Evolutionary conservation across 2,888 invertebrate species (phyloP).

Genomic region (Hermaeophaga mercurialis): DNA sequence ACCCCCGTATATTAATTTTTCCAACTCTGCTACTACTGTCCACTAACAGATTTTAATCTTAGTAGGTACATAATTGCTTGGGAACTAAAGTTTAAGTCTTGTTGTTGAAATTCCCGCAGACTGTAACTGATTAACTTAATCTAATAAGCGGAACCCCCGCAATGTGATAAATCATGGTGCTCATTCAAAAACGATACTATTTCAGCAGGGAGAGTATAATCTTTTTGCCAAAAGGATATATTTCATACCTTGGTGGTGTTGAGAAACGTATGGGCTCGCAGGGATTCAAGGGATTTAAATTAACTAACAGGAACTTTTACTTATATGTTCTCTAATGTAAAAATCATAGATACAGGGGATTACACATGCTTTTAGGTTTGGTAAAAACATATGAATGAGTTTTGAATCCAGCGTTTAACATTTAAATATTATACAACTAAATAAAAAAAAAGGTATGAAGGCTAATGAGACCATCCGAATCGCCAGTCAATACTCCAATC

Average conservation of each 20-base stretch:
- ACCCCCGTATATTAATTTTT: no score
- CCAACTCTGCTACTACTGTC: constrained; percentile 10
- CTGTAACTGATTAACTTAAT: constrained; percentile 52
- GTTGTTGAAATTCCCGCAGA: constrained; percentile 42
- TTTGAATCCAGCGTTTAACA: no score
- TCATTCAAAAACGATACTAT: constrained; percentile 31
- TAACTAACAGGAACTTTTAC: constrained; percentile 3
- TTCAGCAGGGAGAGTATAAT: constrained; percentile 26
- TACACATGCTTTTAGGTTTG: no score
- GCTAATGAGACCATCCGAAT: no score
- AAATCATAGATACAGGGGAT: no score
- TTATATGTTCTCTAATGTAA: no score
- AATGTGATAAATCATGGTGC: constrained; percentile 46
- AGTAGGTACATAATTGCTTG: constrained; percentile 52
- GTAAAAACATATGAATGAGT: no score
- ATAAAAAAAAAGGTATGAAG: no score
- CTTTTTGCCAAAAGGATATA: constrained; percentile 19
- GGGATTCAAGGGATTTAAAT: constrained; percentile 6
- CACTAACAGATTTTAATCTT: constrained; percentile 43
- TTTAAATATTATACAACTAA: no score
- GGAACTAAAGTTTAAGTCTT: constrained; percentile 44
- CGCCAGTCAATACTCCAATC: no score
- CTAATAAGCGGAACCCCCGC: constrained; percentile 51
- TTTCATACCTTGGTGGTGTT: constrained; percentile 19
- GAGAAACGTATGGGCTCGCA: background rate